Conservation (phyloP, 2,888 invertebrate species). For the Eupithecia exiguata region DNA sequence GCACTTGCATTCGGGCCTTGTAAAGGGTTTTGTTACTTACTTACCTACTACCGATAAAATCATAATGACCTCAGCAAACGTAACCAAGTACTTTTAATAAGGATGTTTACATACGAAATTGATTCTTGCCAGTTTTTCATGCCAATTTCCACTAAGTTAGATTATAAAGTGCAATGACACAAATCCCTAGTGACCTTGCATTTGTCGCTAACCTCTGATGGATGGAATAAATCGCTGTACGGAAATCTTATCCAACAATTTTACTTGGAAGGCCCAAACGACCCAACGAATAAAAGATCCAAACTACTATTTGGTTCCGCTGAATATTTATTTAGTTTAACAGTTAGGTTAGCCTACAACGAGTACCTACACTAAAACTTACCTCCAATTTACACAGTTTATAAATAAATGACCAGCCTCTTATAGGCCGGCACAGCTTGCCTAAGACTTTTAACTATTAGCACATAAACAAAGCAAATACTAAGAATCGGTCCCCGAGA, state of each 20-base stretch:
- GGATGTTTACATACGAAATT: constrained; percentile 4
- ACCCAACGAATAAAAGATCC: not conserved
- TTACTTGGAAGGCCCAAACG: not conserved
- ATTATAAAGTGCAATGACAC: not conserved
- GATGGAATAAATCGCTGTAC: not conserved
- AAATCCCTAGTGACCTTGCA: not conserved
- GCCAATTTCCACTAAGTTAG: not conserved
- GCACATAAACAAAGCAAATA: no score
- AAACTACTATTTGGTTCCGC: not conserved
- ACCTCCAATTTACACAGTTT: no score
- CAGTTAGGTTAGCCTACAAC: no score
- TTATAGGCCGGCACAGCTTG: no score
- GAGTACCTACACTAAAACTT: no score
- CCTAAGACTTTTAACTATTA: no score
- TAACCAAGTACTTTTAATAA: constrained; percentile 4
- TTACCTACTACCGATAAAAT: not conserved
- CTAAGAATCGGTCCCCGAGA: no score
- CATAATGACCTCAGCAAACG: not conserved
- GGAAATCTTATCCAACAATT: not conserved
- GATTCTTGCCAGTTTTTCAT: not conserved
- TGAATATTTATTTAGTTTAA: not conserved
- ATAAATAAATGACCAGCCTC: no score
- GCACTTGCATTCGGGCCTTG: constrained; percentile 1
- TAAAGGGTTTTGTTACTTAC: not conserved
- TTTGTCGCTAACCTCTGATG: not conserved